Evolutionary conservation across 2,113 vertebrate genomes (phyloP).

Genomic region (Rhinoderma darwinii): DNA sequence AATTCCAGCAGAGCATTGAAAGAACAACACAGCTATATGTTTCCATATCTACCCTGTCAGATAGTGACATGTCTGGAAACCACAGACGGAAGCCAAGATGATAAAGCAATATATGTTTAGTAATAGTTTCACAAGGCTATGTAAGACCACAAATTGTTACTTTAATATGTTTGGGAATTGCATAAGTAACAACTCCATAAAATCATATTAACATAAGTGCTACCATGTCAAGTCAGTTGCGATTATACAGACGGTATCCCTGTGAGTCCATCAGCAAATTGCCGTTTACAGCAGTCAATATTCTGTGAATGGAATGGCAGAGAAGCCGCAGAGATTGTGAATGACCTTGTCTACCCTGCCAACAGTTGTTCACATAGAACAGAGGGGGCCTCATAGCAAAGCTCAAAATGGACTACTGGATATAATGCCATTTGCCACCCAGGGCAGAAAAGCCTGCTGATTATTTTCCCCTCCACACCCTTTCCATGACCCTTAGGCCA

Average conservation of each 20-base stretch:
- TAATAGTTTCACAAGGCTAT: neutral
- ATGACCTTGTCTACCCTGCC: neutral
- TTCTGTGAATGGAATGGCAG: neutral
- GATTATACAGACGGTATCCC: neutral
- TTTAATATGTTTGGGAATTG: no score
- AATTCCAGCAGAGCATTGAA: no score
- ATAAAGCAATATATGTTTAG: constrained; percentile 4
- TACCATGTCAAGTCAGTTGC: neutral
- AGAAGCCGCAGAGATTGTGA: neutral
- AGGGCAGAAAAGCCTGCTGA: no score
- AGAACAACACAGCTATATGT: no score
- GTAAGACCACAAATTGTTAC: neutral
- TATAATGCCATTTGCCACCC: neutral
- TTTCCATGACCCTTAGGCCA: neutral
- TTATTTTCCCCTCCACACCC: neutral
- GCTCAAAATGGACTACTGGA: neutral
- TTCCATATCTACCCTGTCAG: neutral
- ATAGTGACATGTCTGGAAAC: neutral
- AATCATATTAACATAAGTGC: no score
- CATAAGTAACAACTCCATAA: neutral
- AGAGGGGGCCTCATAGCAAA: neutral
- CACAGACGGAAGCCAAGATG: neutral
- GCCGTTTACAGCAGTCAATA: neutral
- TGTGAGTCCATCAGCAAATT: neutral
- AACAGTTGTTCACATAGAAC: no score